phyloP scores from a whole-genome alignment of 2,888 invertebrate genomes.

The Cantharis lateralis region DNA sequence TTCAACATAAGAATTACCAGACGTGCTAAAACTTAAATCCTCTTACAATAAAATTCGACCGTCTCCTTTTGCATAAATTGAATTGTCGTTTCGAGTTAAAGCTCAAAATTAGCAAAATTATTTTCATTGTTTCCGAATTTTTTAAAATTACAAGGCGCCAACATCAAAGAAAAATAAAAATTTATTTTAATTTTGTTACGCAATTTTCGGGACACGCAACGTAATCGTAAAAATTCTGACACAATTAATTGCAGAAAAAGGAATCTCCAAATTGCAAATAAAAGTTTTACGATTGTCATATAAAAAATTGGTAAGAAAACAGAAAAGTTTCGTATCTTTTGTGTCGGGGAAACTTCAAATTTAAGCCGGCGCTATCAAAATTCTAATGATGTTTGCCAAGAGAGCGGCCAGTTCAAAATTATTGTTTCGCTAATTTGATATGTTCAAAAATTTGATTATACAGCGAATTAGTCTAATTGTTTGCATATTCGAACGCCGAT shows the following conservation, averaged over 20 bases:
- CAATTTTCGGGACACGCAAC: neutral
- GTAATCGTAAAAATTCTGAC: neutral
- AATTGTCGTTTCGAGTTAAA: neutral
- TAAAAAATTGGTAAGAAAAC: neutral
- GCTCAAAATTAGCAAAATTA: neutral
- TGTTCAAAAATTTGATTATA: neutral
- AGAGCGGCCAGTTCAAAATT: neutral
- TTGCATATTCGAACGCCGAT: neutral
- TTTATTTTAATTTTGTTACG: neutral
- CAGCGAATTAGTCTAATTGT: neutral
- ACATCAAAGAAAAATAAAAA: neutral
- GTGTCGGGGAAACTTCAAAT: neutral
- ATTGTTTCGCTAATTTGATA: neutral
- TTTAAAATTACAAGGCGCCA: neutral
- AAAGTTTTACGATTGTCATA: neutral
- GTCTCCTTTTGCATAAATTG: neutral
- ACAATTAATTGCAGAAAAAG: neutral
- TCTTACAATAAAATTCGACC: neutral
- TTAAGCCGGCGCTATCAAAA: neutral
- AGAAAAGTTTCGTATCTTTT: neutral
- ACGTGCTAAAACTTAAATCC: neutral
- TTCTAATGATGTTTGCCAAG: neutral
- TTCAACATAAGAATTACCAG: neutral
- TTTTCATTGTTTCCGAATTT: neutral
- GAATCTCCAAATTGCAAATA: neutral